A percentile compares a stretch with the other conserved stretches of the same genome.
These are phyloP conservation scores for Nerophis ophidion DNA, from an alignment of 2,113 vertebrate genomes.

Conservation along the genomic window DNA sequence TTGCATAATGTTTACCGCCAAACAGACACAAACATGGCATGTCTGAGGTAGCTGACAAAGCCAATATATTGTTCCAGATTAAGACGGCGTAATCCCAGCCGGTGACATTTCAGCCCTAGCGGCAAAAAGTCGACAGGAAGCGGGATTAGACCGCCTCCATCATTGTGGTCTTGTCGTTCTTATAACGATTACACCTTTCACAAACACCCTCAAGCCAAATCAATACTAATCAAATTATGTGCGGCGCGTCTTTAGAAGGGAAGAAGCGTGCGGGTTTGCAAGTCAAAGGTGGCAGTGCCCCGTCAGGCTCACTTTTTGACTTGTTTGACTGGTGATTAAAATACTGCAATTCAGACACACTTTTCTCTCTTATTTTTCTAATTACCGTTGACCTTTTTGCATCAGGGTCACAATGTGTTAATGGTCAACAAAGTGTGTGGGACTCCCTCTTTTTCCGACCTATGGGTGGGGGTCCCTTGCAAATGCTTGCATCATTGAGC, in stretches of 20 bases:
- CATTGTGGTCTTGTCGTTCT: conserved; percentile 12
- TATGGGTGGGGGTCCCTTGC: too few species aligned
- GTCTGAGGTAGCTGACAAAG: conserved; percentile 50
- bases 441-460: too few species aligned
- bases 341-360: too few species aligned
- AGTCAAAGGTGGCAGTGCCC: conserved; percentile 4
- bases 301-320: neutral
- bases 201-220: conserved; percentile 24
- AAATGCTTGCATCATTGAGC: too few species aligned
- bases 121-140: conserved; percentile 46
- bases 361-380: too few species aligned
- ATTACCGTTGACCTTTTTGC: too few species aligned
- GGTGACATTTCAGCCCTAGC: conserved; percentile 45
- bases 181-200: neutral
- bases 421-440: too few species aligned
- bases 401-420: too few species aligned
- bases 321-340: neutral
- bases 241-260: neutral
- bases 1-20: conserved; percentile 24
- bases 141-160: conserved; percentile 50
- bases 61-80: conserved; percentile 67
- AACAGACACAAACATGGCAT: conserved; percentile 23
- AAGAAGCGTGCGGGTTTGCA: neutral
- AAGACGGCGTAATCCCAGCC: conserved; percentile 54
- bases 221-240: conserved; percentile 33